Base-by-base conservation (phyloP, 1,140 invertebrate species). In the Pantala flavescens region DNA sequence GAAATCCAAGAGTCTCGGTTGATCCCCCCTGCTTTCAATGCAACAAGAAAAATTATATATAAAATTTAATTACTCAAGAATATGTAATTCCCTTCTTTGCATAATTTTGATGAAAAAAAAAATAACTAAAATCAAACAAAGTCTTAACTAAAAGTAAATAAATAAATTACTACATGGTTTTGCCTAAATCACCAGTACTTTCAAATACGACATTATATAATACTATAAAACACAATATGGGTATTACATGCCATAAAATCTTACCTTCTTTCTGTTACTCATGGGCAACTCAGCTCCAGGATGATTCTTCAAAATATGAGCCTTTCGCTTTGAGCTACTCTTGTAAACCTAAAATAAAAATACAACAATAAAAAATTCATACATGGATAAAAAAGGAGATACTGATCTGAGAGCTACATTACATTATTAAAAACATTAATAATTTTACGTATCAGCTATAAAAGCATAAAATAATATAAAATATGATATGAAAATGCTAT, bases 231-330 rank as follows among this genome's bases (percentile, higher is more conserved):
- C 28, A 9, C 9, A 36, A 5, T 9, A 5, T 36, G 28, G 28
- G 9, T 36, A 36, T 36, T 36, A 36, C 2, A 36, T 5, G 9
- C 28, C 2, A 36, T 36, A 36, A 24, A 7, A 43, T 74, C 73
- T 71, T 78, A 86, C 85, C 73, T 85, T 85, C 72, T 84, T 83
- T 74, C 86, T 79, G 77, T 87, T 87, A 74, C 85, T 88, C 28
- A 86, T 83, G 12, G 92, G 91, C 42, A 93, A 82, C 76, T 88
- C 87, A 55, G 87, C 84, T 23, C 92, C 92, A 1, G 93, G 93
- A 86, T 95, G 93, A 81, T 91, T 91, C 82, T 94, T 94, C 77
- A 93, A 82, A 76, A 94, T 94, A 80, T 95, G 93, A 16, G 88
- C 87, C 83, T 95, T 95, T 72, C 93, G 84, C 80, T 94, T 94